Evolutionary conservation across 2,888 invertebrate genomes (phyloP).

Genomic region (Nasonia oneida): DNA sequence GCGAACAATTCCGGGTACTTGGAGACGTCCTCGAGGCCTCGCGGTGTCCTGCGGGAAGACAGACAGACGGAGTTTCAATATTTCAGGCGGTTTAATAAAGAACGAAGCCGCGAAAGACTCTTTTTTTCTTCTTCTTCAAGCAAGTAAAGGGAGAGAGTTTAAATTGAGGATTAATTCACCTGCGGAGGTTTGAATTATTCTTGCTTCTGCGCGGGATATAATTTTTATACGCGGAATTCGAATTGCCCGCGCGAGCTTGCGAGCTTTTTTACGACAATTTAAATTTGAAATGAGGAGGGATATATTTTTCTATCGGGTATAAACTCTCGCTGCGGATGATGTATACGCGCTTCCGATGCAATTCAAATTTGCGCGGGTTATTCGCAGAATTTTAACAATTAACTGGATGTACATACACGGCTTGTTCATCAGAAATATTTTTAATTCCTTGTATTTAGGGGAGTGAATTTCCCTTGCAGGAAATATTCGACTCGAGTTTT

Average conservation of each 20-base stretch:
- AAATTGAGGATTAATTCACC: conserved; percentile 38
- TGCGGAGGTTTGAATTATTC: background rate
- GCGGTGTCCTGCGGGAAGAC: conserved; percentile 84
- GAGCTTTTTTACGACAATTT: no score
- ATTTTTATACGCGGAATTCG: background rate
- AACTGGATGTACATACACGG: background rate
- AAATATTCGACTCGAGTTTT: background rate
- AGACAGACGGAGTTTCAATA: conserved; percentile 36
- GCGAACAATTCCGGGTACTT: conserved; percentile 86
- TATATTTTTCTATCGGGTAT: no score
- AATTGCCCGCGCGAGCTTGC: no score
- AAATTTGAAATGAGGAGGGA: no score
- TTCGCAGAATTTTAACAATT: background rate
- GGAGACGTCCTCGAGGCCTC: conserved; percentile 88
- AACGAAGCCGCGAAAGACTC: background rate
- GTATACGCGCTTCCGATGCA: background rate
- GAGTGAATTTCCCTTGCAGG: background rate
- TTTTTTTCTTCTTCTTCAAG: background rate
- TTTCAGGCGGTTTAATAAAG: conserved; percentile 42
- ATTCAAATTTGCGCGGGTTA: background rate
- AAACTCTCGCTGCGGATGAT: no score
- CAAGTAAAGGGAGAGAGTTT: background rate
- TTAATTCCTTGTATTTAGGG: background rate
- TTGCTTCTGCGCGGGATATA: background rate
- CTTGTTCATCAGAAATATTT: background rate